Base-by-base conservation (phyloP, 2,888 invertebrate species). In the Agrotis ipsilon region DNA sequence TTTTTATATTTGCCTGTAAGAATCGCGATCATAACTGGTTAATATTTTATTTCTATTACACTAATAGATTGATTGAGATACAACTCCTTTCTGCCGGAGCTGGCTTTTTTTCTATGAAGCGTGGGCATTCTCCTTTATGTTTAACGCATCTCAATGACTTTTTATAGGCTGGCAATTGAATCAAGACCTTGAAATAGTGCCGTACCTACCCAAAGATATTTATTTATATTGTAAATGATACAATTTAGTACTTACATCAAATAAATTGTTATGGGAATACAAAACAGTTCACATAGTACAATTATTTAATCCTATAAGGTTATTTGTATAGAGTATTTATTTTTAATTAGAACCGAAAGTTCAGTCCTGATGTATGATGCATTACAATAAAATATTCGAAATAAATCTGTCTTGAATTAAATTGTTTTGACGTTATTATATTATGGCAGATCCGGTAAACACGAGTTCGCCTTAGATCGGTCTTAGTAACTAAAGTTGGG, bases 161-260 rank as follows among this genome's bases (percentile, higher is more conserved):
- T 71, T 48, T 72, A 43, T n/a, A 16, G n/a, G 11, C 45, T 72
- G n/a, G 43, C 55, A 71, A 62, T 55, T 70, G 18, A n/a, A 55
- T 48, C 16, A 32, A 54, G 21, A 27, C 27, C 27, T 61, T 54
- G 19, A 27, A n/a, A 21, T 61, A 61, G 27, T 48, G 46, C n/a
- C 54, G 16, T 32, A 32, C 32, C 27, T 32, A 32, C 32, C 27
- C n/a, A 55, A n/a, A 55, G 27, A 55, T 18, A n/a, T n/a, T n/a
- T 43, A 19, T 16, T 18, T 0, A 21, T 18, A n/a, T n/a, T n/a
- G 14, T 18, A 13, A 0, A 39, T n/a, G 2, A 51, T 52, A 51
- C 11, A 19, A 13, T 43, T 13, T 13, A 16, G 2, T 27, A 32
- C 32, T 1, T n/a, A 24, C 0, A 14, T 39, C 62, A 32, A 46